Percentiles rank a stretch among this genome's conserved stretches.
These are phyloP conservation scores for Pomacea canaliculata DNA, from an alignment of 2,888 invertebrate species.

Conservation along the genomic window DNA sequence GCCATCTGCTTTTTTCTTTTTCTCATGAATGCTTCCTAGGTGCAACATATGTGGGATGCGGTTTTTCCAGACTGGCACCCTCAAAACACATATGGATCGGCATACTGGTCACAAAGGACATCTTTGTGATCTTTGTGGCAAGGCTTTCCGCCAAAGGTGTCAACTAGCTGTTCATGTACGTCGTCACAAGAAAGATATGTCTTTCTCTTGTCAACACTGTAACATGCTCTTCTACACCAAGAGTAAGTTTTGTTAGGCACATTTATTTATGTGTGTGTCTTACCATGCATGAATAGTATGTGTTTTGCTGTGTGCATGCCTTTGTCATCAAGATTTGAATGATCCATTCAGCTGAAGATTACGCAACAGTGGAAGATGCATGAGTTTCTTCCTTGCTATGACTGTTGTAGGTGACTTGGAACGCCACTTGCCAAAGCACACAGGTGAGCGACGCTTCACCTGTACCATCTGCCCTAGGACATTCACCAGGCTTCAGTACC, in stretches of 20 bases:
- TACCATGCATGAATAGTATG: too few species aligned
- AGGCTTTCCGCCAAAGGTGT: constrained; percentile 87
- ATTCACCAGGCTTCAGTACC: constrained; percentile 68
- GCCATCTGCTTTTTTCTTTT: too few species aligned
- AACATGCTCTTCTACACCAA: constrained; percentile 77
- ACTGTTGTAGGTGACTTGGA: constrained; percentile 63
- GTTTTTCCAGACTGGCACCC: constrained; percentile 87
- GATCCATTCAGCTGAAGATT: background rate
- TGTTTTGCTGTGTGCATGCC: too few species aligned
- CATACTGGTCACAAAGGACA: constrained; percentile 96
- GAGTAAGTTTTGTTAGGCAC: constrained; percentile 51
- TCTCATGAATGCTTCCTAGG: constrained; percentile 44
- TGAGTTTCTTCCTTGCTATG: background rate
- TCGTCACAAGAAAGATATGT: constrained; percentile 94
- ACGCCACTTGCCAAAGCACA: constrained; percentile 67
- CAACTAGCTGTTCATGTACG: constrained; percentile 98
- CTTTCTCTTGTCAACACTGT: constrained; percentile 83
- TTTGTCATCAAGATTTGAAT: too few species aligned
- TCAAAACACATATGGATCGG: constrained; percentile 93
- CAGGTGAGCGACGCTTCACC: constrained; percentile 67
- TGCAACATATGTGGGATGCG: constrained; percentile 56
- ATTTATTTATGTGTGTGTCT: too few species aligned
- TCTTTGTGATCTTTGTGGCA: constrained; percentile 92
- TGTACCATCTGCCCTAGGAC: constrained; percentile 68
- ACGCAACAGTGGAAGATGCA: too few species aligned